phyloP scores from a whole-genome alignment of 2,888 invertebrate genomes.

The Trachelus tabidus region DNA sequence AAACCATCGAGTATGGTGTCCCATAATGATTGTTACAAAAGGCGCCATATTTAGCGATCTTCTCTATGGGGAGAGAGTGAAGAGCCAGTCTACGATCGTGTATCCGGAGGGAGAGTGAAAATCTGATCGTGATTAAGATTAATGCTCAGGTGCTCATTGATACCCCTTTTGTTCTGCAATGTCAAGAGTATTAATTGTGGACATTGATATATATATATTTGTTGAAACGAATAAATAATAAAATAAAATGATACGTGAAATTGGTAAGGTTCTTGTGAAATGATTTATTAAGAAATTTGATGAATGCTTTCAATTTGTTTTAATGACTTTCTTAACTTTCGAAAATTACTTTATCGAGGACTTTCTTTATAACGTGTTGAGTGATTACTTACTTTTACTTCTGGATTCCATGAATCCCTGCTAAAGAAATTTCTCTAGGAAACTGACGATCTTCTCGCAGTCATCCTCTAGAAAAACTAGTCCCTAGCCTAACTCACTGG shows the following conservation, averaged over 20 bases:
- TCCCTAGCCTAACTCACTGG: neutral
- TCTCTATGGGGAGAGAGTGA: constrained; percentile 16
- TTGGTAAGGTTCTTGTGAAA: neutral
- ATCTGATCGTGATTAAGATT: neutral
- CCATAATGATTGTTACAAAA: neutral
- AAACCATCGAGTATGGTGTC: neutral
- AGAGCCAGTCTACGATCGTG: constrained; percentile 7
- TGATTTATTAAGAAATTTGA: neutral
- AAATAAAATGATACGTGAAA: neutral
- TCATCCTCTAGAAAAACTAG: neutral
- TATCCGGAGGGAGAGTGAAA: neutral
- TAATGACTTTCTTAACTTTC: neutral
- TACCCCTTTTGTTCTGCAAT: neutral
- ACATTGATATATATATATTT: neutral
- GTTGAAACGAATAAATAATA: neutral
- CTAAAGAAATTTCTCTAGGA: neutral
- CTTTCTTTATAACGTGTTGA: neutral
- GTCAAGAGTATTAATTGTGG: neutral
- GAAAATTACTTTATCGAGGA: neutral
- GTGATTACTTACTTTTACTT: neutral
- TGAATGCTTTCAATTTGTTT: neutral
- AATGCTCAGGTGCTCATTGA: neutral
- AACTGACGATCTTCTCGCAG: neutral
- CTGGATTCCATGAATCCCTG: neutral
- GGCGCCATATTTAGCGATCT: constrained; percentile 53